Evolutionary conservation across 2,888 invertebrate species (phyloP), one percentile per base, ranked within the genome.

Genomic region (Diogma glabrata): DNA sequence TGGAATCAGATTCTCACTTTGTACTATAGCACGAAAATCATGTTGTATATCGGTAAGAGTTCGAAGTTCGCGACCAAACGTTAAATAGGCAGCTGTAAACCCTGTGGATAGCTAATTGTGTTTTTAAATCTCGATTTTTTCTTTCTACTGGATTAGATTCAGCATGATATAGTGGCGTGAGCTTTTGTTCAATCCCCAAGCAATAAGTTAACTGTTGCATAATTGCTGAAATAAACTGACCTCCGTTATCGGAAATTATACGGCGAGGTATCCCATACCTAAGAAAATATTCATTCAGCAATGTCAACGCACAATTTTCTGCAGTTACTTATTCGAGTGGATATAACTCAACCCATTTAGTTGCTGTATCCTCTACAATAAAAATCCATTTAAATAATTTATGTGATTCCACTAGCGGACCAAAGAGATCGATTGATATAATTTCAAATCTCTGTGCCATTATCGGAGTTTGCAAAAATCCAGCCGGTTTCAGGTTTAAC

Each of bases 211-310:
- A 12, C n/a, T 33, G 33, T 9, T 4, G 33, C 33, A 33, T 33
- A 9, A 33, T 10, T n/a, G n/a, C n/a, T n/a, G n/a, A n/a, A 33
- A n/a, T 14, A 50, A 66, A 66, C 56, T 61, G 64, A 33, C 57
- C 22, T 6, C 62, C 67, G 51, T 67, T 68, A 51, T 69, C 66
- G 24, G 59, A 60, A 3, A 61, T 60, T 2, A 69, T 46, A 45
- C 60, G 47, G 2, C 65, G 23, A 0, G 66, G 65, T 2, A 59
- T 47, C 1, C 67, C 66, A 55, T 60, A 66, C 1, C 66, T 56
- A 2, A 61, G 30, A 19, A 63, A 54, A 0, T 59, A 50, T 26
- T 60, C 59, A 4, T 54, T 33, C 0, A 61, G n/a, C n/a, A n/a
- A n/a, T n/a, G n/a, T n/a, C n/a, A n/a, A n/a, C n/a, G n/a, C n/a